Conservation (phyloP, 2,797 vertebrate species). For the Spinus olivaceus region DNA sequence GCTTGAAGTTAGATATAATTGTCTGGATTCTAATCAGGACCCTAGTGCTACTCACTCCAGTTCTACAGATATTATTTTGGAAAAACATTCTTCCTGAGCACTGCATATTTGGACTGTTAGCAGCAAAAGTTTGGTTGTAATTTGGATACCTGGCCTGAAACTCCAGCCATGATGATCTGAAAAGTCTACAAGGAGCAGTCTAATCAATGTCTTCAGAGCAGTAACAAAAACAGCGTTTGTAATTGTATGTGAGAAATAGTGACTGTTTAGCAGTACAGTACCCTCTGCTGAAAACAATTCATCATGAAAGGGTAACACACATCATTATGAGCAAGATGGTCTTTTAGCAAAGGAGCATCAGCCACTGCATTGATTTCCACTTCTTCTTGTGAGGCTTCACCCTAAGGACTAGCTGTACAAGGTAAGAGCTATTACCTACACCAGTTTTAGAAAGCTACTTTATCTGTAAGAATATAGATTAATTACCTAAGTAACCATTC, state of each 20-base stretch:
- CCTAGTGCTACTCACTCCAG: not conserved
- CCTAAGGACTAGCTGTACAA: not conserved
- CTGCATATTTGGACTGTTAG: not conserved
- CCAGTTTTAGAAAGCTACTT: not conserved
- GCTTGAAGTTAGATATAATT: not conserved
- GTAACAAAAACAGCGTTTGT: not conserved
- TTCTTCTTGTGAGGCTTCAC: not conserved
- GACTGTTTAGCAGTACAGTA: not conserved
- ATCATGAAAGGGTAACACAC: not conserved
- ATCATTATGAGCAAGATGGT: not conserved
- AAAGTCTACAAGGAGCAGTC: not conserved
- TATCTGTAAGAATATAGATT: not conserved
- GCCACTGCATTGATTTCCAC: not conserved
- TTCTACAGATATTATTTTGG: not conserved
- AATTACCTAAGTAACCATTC: conserved; percentile 92
- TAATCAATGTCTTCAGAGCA: not conserved
- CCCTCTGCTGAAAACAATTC: not conserved
- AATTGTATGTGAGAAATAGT: not conserved
- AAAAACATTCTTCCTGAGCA: not conserved
- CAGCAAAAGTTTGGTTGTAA: not conserved
- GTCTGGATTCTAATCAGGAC: not conserved
- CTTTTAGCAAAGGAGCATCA: not conserved
- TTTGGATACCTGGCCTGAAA: not conserved
- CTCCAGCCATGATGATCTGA: not conserved
- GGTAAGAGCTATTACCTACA: not conserved